phyloP scores from a whole-genome alignment of 2,888 invertebrate species.

The Malthinus seriepunctatus region DNA sequence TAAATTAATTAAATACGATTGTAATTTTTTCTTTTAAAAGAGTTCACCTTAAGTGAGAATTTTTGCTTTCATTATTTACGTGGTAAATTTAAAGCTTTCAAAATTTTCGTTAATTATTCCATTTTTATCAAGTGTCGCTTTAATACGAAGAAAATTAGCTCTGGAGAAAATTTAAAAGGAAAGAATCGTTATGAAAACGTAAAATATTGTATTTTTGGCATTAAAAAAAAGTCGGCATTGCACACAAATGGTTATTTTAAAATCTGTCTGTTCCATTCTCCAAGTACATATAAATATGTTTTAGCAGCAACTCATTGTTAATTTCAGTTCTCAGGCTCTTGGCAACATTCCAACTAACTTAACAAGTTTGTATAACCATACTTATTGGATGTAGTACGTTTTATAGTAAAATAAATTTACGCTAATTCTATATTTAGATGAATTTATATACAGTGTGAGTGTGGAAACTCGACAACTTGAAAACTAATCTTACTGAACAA shows the following conservation, averaged over 20 bases:
- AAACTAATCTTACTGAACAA: no score
- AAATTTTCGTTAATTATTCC: no score
- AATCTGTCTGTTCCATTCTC: conserved; percentile 21
- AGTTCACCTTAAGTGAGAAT: no score
- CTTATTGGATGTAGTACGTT: conserved; percentile 9
- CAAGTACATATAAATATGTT: conserved; percentile 20
- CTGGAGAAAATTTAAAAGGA: conserved; percentile 6
- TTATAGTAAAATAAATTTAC: neutral
- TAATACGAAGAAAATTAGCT: conserved; percentile 2
- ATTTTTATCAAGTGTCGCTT: no score
- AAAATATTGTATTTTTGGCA: conserved; percentile 19
- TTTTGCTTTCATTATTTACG: neutral
- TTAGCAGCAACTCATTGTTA: conserved; percentile 24
- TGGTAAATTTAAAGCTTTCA: neutral
- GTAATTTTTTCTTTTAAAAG: no score
- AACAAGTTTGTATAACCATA: conserved; percentile 22
- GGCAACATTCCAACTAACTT: conserved; percentile 21
- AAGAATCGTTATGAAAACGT: conserved; percentile 14
- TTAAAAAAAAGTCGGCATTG: conserved; percentile 9
- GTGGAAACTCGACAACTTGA: no score
- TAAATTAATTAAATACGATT: no score
- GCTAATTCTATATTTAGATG: neutral
- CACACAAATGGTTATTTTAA: conserved; percentile 23
- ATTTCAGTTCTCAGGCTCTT: conserved; percentile 21
- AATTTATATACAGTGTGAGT: neutral